A percentile compares a stretch with the other conserved stretches of the same genome.
These are phyloP conservation scores for Platypus cylindrus DNA, from an alignment of 2,888 invertebrate genomes.

Conservation along the genomic window DNA sequence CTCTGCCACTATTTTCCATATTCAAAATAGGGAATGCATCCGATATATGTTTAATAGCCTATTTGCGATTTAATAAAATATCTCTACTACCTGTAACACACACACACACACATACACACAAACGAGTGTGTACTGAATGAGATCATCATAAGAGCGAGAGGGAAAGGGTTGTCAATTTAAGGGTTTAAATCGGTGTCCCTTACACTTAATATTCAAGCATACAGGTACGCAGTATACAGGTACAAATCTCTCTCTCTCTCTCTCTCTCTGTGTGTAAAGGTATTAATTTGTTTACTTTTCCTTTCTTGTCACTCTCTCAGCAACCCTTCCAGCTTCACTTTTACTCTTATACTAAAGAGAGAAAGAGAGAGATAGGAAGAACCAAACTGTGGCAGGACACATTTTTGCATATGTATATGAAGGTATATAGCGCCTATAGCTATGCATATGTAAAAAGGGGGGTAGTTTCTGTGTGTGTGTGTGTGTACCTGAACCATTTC, in stretches of 20 bases:
- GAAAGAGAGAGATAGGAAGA: too few species aligned
- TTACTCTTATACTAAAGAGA: too few species aligned
- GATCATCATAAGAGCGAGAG: slow-evolving; percentile 10
- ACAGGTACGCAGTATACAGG: slow-evolving; percentile 39
- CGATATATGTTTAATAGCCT: slow-evolving; percentile 37
- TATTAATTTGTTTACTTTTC: slow-evolving; percentile 19
- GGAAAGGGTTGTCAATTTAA: slow-evolving; percentile 29
- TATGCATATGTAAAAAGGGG: too few species aligned
- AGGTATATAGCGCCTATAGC: too few species aligned
- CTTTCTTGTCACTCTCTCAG: slow-evolving; percentile 6
- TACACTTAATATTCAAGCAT: slow-evolving; percentile 39
- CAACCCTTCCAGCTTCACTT: too few species aligned
- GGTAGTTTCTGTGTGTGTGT: too few species aligned
- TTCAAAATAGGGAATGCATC: slow-evolving; percentile 34
- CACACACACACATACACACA: slow-evolving; percentile 13
- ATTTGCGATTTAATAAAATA: slow-evolving; percentile 29
- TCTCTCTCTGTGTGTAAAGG: slow-evolving; percentile 23
- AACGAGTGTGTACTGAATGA: slow-evolving; percentile 8
- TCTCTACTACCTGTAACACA: slow-evolving; percentile 20
- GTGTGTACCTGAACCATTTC: slow-evolving; percentile 28
- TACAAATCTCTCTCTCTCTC: slow-evolving; percentile 29
- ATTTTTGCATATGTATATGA: slow-evolving; percentile 19
- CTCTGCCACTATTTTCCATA: too few species aligned
- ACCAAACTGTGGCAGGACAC: slow-evolving; percentile 19
- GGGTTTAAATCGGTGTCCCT: slow-evolving; percentile 37